Conservation (phyloP, 2,888 invertebrate species). For the Zonitis immaculata region DNA sequence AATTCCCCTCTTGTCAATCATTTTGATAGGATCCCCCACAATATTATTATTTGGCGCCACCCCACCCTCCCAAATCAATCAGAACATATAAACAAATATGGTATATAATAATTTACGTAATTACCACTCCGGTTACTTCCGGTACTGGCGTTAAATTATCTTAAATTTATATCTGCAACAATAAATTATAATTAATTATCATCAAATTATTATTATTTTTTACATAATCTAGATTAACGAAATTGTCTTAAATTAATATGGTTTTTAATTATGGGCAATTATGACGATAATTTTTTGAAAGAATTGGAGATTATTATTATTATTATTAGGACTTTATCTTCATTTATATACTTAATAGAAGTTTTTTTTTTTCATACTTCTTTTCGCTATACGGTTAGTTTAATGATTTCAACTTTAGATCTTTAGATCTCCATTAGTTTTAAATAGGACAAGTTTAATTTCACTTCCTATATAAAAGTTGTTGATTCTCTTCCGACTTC, state of each 20-base stretch:
- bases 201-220: no score
- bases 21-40: neutral
- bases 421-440: neutral
- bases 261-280: no score
- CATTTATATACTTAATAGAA: neutral
- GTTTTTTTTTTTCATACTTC: neutral
- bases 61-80: neutral
- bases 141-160: neutral
- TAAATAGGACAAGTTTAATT: conserved; percentile 1
- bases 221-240: no score
- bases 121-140: neutral
- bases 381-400: neutral
- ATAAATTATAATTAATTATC: no score
- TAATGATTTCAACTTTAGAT: neutral
- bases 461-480: conserved; percentile 1
- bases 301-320: no score
- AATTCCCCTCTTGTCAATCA: neutral
- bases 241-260: no score
- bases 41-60: neutral
- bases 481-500: conserved; percentile 1
- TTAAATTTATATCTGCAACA: neutral
- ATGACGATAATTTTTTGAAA: no score
- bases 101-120: neutral
- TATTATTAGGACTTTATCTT: neutral
- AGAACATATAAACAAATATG: no score